Conservation (phyloP, 2,113 vertebrate genomes). For the Sturnus vulgaris region DNA sequence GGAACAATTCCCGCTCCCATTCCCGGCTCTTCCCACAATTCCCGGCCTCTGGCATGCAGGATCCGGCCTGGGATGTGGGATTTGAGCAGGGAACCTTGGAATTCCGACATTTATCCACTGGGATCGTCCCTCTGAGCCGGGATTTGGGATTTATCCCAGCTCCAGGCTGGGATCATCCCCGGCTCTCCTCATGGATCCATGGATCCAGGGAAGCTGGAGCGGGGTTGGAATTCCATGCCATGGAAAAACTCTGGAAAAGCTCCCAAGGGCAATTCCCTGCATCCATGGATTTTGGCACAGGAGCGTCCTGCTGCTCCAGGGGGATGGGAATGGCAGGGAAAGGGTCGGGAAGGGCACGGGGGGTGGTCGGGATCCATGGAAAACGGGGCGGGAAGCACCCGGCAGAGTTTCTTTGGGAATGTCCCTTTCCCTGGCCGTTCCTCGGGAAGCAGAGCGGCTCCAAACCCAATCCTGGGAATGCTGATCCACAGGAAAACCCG, state of each 20-base stretch:
- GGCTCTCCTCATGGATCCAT: background rate
- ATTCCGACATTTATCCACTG: background rate
- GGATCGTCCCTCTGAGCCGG: rapidly evolving
- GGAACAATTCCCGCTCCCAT: conserved; percentile 19
- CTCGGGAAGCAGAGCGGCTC: background rate
- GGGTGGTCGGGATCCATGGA: background rate
- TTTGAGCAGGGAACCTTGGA: no score
- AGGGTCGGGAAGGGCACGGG: rapidly evolving
- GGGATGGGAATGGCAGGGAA: background rate
- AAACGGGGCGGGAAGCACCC: rapidly evolving
- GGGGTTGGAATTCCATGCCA: background rate
- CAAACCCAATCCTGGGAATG: background rate
- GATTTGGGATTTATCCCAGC: background rate
- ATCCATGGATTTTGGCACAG: background rate
- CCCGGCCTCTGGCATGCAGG: background rate
- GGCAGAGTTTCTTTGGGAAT: background rate
- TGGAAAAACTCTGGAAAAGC: background rate
- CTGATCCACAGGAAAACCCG: background rate
- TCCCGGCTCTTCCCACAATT: conserved; percentile 40
- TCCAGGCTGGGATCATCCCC: background rate
- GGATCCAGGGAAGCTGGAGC: background rate
- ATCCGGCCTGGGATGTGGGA: background rate
- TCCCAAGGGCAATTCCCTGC: background rate
- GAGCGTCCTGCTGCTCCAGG: background rate
- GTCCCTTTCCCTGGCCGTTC: background rate